Evolutionary conservation across 53 echinoderm and acorn worm genomes (phyloP), one percentile per base, ranked within the genome.

Genomic region (Paracentrotus lividus): DNA sequence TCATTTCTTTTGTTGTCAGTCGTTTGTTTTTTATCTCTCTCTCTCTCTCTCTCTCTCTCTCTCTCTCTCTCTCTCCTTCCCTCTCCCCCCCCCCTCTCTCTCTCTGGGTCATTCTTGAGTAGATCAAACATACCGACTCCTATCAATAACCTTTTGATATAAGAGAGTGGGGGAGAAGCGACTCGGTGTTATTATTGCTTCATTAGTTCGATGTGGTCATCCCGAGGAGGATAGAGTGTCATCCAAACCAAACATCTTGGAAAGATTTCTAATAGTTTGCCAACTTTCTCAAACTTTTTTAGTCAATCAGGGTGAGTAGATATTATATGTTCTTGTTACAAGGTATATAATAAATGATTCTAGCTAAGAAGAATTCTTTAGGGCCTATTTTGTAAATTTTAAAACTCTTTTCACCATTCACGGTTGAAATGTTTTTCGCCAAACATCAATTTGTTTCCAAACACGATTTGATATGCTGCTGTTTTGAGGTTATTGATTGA

Each of bases 41-140:
- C n/a, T n/a, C n/a, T n/a, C n/a, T n/a, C n/a, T n/a, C n/a, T n/a
- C n/a, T n/a, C n/a, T n/a, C n/a, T n/a, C n/a, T n/a, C n/a, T n/a
- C n/a, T n/a, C n/a, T n/a, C n/a, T n/a, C n/a, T n/a, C n/a, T n/a
- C n/a, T n/a, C n/a, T n/a, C n/a, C n/a, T n/a, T n/a, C n/a, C n/a
- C n/a, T n/a, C n/a, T n/a, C n/a, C n/a, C n/a, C n/a, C n/a, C n/a
- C n/a, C n/a, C n/a, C n/a, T 36, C 38, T 38, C 38, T 38, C 38
- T 5, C 16, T 36, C 40, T 40, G 72, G 20, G 38, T 38, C 38
- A 72, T 72, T 21, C 40, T 72, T 38, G 36, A 72, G 36, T 72
- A 72, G 40, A 40, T 72, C 72, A 72, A 72, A 72, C 72, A 72
- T 7, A 72, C 72, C 72, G 72, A 72, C 36, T 72, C 72, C 3